A percentile compares a stretch with the other conserved stretches of the same genome.
phyloP scores from a whole-genome alignment of 2,797 vertebrate genomes.

The Enteromius argenteus region DNA sequence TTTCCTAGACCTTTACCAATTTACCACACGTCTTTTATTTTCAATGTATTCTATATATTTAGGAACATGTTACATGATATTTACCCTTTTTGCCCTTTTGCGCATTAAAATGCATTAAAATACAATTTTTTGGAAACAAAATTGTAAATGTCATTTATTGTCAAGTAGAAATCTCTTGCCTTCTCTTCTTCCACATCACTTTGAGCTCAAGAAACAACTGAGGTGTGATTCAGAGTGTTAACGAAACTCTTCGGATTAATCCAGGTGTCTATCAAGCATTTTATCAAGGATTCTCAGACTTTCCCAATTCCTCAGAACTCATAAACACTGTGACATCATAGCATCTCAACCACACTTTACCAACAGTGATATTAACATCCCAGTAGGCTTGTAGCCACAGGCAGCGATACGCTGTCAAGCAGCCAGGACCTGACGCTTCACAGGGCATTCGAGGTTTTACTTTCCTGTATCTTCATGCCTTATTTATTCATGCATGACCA shows the following conservation, averaged over 20 bases:
- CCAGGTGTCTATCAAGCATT: background rate
- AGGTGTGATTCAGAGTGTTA: background rate
- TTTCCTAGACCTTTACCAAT: too few relatives aligned
- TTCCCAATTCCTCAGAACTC: conserved; percentile 7
- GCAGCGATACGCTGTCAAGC: conserved; percentile 10
- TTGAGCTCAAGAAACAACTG: background rate
- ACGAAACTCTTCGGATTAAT: background rate
- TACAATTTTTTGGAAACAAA: background rate
- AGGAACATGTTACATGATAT: too few relatives aligned
- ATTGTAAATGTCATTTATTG: background rate
- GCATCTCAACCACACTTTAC: background rate
- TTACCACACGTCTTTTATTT: too few relatives aligned
- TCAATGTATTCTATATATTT: too few relatives aligned
- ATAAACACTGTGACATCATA: background rate
- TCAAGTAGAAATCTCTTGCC: background rate
- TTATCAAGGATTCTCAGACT: background rate
- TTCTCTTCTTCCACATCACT: background rate
- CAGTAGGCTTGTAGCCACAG: conserved; percentile 5
- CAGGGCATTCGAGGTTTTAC: background rate
- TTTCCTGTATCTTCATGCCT: conserved; percentile 17
- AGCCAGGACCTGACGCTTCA: background rate
- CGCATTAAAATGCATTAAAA: background rate
- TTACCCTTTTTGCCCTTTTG: too few relatives aligned
- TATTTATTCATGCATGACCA: conserved; percentile 8
- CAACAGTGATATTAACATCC: background rate